These are phyloP conservation scores for Norana najaformis DNA, from an alignment of 2,888 invertebrate genomes.

Conservation along the genomic window DNA sequence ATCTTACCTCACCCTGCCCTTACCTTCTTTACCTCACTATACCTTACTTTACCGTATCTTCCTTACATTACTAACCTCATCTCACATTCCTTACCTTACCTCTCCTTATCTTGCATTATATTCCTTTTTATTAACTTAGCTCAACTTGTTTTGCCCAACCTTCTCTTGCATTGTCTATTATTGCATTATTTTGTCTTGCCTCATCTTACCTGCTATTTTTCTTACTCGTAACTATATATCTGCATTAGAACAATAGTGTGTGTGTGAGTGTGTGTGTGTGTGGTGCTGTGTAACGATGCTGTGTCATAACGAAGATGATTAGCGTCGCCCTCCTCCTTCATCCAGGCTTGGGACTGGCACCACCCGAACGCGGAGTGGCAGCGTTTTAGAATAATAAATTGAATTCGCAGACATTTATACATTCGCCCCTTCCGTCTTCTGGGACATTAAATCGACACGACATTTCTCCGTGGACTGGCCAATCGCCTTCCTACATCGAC, in stretches of 20 bases:
- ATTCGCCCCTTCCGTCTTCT: neutral
- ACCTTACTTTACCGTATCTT: neutral
- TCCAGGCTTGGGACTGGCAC: too few species aligned
- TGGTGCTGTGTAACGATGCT: too few species aligned
- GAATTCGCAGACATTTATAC: neutral
- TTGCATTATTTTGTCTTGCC: neutral
- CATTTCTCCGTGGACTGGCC: neutral
- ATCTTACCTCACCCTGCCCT: neutral
- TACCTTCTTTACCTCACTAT: too few species aligned
- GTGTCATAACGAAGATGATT: too few species aligned
- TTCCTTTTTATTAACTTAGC: too few species aligned
- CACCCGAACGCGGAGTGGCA: too few species aligned
- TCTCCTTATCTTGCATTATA: neutral
- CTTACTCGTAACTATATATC: neutral
- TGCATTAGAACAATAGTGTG: too few species aligned
- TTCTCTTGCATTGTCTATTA: neutral
- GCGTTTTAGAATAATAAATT: too few species aligned
- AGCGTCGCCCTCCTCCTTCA: too few species aligned
- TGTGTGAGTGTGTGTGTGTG: too few species aligned
- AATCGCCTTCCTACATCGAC: neutral
- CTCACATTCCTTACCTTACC: neutral
- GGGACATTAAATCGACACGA: neutral
- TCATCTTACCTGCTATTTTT: neutral
- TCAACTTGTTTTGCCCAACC: neutral
- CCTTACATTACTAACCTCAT: neutral